Evolutionary conservation across 2,113 vertebrate species (phyloP), one percentile per base, ranked within the genome.

Genomic region (Anthoscopus minutus): DNA sequence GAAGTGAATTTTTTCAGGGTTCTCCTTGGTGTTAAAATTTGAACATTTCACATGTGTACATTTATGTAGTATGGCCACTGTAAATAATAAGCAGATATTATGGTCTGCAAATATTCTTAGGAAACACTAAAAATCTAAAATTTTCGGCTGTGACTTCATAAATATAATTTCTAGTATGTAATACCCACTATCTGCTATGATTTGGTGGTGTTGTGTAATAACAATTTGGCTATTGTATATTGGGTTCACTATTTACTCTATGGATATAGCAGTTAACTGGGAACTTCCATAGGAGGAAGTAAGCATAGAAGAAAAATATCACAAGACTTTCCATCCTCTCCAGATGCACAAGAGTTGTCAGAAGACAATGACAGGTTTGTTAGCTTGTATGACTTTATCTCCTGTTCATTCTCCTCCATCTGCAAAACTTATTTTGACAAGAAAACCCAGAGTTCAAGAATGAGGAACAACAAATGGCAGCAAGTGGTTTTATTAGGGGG

Each of bases 331-430:
- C 31, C 45, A 40, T 74, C 47, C 37, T 93, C 65, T 79, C 81
- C 73, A 86, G 72, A 74, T 81, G 30, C 40, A 19, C 31, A 53
- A 30, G 77, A 71, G 20, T 48, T 79, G 35, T 89, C 73, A 64
- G 40, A 73, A 89, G 83, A 95, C 91, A 95, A 74, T 81, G 53
- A 60, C 72, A 79, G 31, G 50, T 78, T 67, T 94, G 83, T 96
- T 94, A 61, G 57, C n/a, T 78, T 76, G 22, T 56, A 20, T 56
- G 57, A 33, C 61, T 89, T 81, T 86, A 57, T 94, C 70, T 94
- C 51, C 42, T 57, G 14, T 76, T 95, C 27, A 50, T 47, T 54
- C 62, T 86, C 35, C 38, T 94, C 74, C 48, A 42, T 67, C 65
- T 91, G 50, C 73, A 84, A 78, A 93, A 91, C 25, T 78, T 95